Evolutionary conservation across 2,888 invertebrate genomes (phyloP).

Genomic region (Amitus sp.): DNA sequence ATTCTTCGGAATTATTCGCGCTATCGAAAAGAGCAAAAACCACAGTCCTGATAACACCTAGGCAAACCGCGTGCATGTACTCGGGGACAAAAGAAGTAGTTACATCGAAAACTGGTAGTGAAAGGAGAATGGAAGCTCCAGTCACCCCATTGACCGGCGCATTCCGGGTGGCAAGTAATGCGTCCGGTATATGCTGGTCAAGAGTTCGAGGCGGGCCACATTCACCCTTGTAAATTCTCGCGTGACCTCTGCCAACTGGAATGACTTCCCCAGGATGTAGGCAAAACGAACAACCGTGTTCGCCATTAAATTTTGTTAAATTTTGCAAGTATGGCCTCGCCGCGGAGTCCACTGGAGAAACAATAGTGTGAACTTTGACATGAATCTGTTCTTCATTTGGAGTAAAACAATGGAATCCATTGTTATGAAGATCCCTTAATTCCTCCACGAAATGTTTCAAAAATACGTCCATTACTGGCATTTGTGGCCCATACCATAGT

Average conservation of each 20-base stretch:
- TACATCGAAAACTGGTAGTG: conserved; percentile 16
- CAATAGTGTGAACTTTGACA: conserved; percentile 15
- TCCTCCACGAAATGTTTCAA: conserved; percentile 23
- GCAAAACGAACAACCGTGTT: conserved; percentile 31
- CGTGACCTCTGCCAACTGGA: conserved; percentile 11
- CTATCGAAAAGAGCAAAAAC: conserved; percentile 2
- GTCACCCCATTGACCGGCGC: conserved; percentile 16
- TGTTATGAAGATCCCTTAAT: conserved; percentile 12
- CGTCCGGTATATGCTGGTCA: conserved; percentile 9
- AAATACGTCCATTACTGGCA: conserved; percentile 14
- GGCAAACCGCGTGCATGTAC: conserved; percentile 19
- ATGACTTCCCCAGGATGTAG: conserved; percentile 16
- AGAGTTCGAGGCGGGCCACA: conserved; percentile 7
- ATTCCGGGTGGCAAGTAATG: not conserved
- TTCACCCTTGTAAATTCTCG: conserved; percentile 15
- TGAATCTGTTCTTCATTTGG: conserved; percentile 6
- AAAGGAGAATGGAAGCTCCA: conserved; percentile 11
- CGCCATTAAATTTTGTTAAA: conserved; percentile 23
- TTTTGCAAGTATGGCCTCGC: conserved; percentile 14
- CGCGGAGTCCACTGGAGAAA: conserved; percentile 20
- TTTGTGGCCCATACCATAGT: conserved; percentile 9
- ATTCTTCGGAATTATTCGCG: conserved; percentile 2
- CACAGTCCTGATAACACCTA: conserved; percentile 10
- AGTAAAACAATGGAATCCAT: conserved; percentile 11
- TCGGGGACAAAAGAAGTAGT: conserved; percentile 21